Percentiles rank a stretch among this genome's conserved stretches.
These are phyloP conservation scores for Aporophyla lueneburgensis DNA, from an alignment of 2,888 invertebrate species.

Conservation along the genomic window DNA sequence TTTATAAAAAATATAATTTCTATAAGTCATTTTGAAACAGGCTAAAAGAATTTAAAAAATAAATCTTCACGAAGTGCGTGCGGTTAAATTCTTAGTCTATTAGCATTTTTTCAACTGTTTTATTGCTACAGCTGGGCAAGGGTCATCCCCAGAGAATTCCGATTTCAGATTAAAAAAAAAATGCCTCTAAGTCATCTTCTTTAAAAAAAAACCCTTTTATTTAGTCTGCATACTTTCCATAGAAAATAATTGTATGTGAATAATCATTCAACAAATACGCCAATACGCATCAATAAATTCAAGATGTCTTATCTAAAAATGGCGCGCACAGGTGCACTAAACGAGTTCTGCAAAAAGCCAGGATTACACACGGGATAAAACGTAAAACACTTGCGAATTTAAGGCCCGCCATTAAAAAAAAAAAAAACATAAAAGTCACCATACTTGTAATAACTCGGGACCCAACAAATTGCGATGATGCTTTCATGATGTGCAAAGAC, in stretches of 20 bases:
- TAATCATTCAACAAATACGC: conserved; percentile 26
- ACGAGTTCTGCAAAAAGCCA: conserved; percentile 51
- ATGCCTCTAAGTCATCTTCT: too few species aligned
- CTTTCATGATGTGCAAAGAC: conserved; percentile 54
- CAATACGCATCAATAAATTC: conserved; percentile 33
- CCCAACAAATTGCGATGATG: conserved; percentile 55
- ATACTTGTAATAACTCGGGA: conserved; percentile 48
- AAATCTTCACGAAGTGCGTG: background rate
- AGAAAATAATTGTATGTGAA: background rate
- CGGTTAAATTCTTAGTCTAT: background rate
- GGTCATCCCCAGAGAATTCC: too few species aligned
- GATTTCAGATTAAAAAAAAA: too few species aligned
- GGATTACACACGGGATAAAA: conserved; percentile 40
- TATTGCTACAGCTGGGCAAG: too few species aligned
- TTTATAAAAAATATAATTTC: background rate
- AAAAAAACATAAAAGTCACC: conserved; percentile 36
- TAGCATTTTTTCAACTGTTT: background rate
- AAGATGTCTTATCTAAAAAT: conserved; percentile 38
- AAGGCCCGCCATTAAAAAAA: conserved; percentile 27
- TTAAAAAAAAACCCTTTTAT: background rate
- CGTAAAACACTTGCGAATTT: conserved; percentile 44
- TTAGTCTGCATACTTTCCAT: background rate
- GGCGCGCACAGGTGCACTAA: conserved; percentile 48
- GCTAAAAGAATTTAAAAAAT: background rate
- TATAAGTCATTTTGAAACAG: background rate